Conservation (phyloP, 2,888 invertebrate species). For the Epiblema foenella region DNA sequence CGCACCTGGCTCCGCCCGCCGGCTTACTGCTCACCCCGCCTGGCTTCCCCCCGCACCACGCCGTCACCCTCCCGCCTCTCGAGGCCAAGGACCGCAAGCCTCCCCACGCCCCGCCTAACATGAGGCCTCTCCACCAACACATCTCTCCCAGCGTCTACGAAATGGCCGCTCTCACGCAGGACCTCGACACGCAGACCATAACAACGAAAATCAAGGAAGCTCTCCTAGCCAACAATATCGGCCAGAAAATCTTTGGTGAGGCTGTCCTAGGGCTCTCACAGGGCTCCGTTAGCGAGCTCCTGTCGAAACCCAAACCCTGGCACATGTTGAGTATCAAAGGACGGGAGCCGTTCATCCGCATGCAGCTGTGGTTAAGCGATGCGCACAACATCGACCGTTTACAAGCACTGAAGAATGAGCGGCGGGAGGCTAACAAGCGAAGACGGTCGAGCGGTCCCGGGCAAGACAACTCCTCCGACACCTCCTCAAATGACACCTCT, state of each 20-base stretch:
- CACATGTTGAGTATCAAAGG: slow-evolving; percentile 99
- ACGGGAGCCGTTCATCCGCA: slow-evolving; percentile 97
- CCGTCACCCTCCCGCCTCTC: slow-evolving; percentile 88
- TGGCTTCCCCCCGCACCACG: slow-evolving; percentile 90
- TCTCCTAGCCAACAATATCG: slow-evolving; percentile 97
- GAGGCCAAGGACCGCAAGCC: slow-evolving; percentile 85
- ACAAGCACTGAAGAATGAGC: slow-evolving; percentile 95
- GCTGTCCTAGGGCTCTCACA: slow-evolving; percentile 98
- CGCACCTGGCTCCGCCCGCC: slow-evolving; percentile 81
- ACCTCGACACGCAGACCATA: slow-evolving; percentile 97
- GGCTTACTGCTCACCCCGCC: slow-evolving; percentile 91
- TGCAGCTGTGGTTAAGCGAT: slow-evolving; percentile 98
- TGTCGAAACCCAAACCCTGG: slow-evolving; percentile 99
- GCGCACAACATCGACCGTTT: slow-evolving; percentile 97
- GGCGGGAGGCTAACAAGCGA: slow-evolving; percentile 95
- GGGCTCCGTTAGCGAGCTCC: slow-evolving; percentile 97
- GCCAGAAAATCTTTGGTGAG: slow-evolving; percentile 99
- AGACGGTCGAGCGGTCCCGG: slow-evolving; percentile 92
- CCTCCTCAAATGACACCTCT: slow-evolving; percentile 94
- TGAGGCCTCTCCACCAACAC: slow-evolving; percentile 92
- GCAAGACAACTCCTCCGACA: slow-evolving; percentile 94
- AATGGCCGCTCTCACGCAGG: slow-evolving; percentile 98
- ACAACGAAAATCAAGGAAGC: slow-evolving; percentile 99
- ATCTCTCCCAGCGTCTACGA: slow-evolving; percentile 98
- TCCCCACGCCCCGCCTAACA: slow-evolving; percentile 86